Percentiles rank a stretch among this genome's conserved stretches.
These are phyloP conservation scores for Syrphus vitripennis DNA, from an alignment of 2,888 invertebrate genomes.

Conservation along the genomic window DNA sequence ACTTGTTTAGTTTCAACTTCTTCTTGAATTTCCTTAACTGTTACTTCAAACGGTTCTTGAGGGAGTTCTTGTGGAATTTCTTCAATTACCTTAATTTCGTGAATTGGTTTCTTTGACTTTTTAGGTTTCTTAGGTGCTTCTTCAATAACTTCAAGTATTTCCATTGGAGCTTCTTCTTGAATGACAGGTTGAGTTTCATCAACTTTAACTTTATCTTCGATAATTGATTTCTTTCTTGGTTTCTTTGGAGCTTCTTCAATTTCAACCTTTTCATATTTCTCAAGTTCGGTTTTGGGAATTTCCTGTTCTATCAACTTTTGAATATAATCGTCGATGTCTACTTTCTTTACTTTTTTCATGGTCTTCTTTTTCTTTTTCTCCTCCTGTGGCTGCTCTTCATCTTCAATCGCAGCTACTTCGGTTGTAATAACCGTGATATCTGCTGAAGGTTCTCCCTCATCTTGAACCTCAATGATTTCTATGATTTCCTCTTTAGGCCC, in stretches of 20 bases:
- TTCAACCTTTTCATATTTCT: conserved; percentile 81
- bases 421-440: conserved; percentile 79
- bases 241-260: conserved; percentile 79
- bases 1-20: conserved; percentile 76
- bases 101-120: conserved; percentile 51
- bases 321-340: conserved; percentile 79
- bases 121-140: conserved; percentile 63
- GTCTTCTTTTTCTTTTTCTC: conserved; percentile 74
- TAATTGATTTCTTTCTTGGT: conserved; percentile 72
- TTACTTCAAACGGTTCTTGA: conserved; percentile 72
- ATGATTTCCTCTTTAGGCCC: conserved; percentile 82
- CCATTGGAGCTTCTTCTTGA: conserved; percentile 69
- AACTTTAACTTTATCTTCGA: conserved; percentile 68
- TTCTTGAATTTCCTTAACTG: conserved; percentile 75
- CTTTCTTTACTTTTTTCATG: conserved; percentile 78
- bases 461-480: conserved; percentile 80
- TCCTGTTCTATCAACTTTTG: conserved; percentile 79
- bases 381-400: conserved; percentile 42
- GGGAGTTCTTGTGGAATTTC: conserved; percentile 67
- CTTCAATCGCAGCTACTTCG: conserved; percentile 71
- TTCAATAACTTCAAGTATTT: conserved; percentile 60
- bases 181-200: conserved; percentile 67
- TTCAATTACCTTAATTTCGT: conserved; percentile 72
- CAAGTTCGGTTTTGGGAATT: conserved; percentile 80
- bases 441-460: conserved; percentile 80